Base-by-base conservation (phyloP, 2,113 vertebrate species). In the Brachyhypopomus gauderio region DNA sequence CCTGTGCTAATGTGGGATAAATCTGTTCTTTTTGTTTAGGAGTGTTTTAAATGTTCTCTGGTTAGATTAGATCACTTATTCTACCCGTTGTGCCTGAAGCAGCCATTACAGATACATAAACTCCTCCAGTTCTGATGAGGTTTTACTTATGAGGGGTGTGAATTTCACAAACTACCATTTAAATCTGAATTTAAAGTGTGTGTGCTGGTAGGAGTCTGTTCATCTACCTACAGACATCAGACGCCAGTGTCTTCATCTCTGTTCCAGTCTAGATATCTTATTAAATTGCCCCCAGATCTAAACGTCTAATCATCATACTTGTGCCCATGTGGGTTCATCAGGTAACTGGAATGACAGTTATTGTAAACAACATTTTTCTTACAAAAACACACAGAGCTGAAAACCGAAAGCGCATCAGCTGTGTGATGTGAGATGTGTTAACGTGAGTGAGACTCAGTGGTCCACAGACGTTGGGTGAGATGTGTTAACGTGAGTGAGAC, bases 401-500 rank as follows among this genome's bases (percentile, higher is more conserved):
- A 22, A 19, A 38, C 69, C 30, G 12, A 48, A 1, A 48, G 45
- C 8, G 2, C 7, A 9, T 12, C 2, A 19, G n/a, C 19, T 25
- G 23, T 12, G 34, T 58, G 38, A 36, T 38, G 62, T 77, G 20
- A 20, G 66, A 79, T 64, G 81, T 72, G 41, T 60, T 27, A 79
- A 30, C 63, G 58, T 56, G 58, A 81, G 85, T 75, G 14, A 11
- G 45, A 48, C 6, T 14, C 45, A 45, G 41, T 11, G 41, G 41
- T 6, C 5, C 41, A 11, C 41, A 45, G 41, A 11, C 9, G 30
- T 3, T 30, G 30, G n/a, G 62, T 77, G 20, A 20, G 66, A 79
- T 64, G 81, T 72, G 41, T 60, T 27, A 79, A 30, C 63, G 58
- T 56, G 58, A 81, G 85, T 75, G 14, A 11, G 45, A 48, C 6